Conservation (phyloP, 1,140 invertebrate genomes). For the Akabosia matsudoensis region DNA sequence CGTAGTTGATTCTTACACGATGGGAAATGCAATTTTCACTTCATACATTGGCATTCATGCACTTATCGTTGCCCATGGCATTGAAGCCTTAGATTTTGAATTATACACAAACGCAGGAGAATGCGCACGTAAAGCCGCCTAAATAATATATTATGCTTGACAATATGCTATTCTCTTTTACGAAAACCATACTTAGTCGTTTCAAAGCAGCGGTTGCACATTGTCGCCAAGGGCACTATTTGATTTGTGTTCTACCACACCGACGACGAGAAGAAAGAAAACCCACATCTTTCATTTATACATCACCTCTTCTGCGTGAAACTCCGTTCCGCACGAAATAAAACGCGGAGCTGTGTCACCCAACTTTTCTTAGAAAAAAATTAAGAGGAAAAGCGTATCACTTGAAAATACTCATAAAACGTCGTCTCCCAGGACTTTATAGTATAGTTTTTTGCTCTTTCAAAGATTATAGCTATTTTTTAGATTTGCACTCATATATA, state of each 20-base stretch:
- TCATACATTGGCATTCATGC: no score
- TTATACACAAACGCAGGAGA: no score
- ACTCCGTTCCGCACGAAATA: conserved; percentile 9
- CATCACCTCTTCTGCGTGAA: neutral
- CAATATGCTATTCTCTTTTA: neutral
- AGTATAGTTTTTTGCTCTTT: no score
- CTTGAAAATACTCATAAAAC: neutral
- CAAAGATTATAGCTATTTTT: no score
- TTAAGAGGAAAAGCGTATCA: neutral
- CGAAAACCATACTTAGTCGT: neutral
- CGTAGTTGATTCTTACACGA: no score
- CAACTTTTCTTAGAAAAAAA: conserved; percentile 3
- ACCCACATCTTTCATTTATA: neutral
- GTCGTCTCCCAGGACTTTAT: neutral
- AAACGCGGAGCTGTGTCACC: conserved; percentile 15
- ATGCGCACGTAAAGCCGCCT: no score
- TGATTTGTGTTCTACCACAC: neutral
- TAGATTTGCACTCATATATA: no score
- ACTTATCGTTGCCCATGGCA: no score
- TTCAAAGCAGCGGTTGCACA: no score
- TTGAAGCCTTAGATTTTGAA: no score
- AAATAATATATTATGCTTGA: no score
- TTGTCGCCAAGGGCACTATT: neutral
- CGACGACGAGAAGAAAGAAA: neutral
- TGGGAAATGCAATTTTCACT: no score